phyloP scores from a whole-genome alignment of 2,797 vertebrate genomes.

The Thamnophis elegans region DNA sequence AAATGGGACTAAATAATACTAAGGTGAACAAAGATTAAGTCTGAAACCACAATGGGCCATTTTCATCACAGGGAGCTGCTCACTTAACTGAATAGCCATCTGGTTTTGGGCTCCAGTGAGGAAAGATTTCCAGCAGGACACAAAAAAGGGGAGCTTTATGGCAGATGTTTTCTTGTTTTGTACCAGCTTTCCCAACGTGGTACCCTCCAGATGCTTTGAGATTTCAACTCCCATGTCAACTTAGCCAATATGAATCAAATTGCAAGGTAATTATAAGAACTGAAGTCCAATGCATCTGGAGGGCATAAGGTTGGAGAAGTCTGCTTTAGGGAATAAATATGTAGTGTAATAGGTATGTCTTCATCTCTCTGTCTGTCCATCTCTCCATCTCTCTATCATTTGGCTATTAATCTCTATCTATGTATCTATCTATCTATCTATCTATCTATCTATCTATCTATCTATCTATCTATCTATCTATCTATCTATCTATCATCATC shows the following conservation, averaged over 20 bases:
- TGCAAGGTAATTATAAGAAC: background rate
- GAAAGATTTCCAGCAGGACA: background rate
- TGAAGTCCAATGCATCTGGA: background rate
- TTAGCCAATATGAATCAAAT: background rate
- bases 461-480: background rate
- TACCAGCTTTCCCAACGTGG: background rate
- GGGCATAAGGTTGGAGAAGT: background rate
- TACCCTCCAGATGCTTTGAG: background rate
- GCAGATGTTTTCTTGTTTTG: background rate
- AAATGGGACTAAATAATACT: background rate
- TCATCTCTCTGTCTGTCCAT: background rate
- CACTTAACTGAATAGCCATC: background rate
- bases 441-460: too few relatives aligned
- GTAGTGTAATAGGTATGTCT: background rate
- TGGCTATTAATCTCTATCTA: too few relatives aligned
- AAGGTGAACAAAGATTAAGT: background rate
- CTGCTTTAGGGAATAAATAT: background rate
- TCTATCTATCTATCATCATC: background rate
- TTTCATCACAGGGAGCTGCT: background rate
- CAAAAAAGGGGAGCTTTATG: background rate
- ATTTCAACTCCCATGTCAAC: background rate
- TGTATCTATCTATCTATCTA: background rate
- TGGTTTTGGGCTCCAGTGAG: background rate
- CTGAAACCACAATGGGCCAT: background rate
- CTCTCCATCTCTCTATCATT: too few relatives aligned